Percentiles rank a stretch among this genome's conserved stretches.
phyloP scores from a whole-genome alignment of 92 coral and sea anemone species.

The Palythoa grandis region DNA sequence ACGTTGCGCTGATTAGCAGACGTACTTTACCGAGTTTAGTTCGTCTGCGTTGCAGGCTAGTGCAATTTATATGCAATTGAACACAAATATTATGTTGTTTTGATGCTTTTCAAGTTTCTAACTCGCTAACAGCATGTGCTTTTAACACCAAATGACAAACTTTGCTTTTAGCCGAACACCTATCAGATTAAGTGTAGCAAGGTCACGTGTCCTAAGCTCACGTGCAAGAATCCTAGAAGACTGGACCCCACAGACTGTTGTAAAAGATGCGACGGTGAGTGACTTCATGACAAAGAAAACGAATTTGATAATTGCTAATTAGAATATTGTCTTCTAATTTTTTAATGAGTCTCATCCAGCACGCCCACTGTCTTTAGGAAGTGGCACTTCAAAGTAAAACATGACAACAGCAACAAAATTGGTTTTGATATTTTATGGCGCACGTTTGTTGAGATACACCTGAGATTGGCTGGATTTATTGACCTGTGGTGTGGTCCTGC shows the following conservation, averaged over 20 bases:
- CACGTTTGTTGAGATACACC: not conserved
- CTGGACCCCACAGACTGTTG: constrained; percentile 77
- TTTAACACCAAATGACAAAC: not conserved
- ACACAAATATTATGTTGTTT: not conserved
- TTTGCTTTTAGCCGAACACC: constrained; percentile 52
- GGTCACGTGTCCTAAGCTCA: constrained; percentile 76
- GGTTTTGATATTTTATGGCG: too few species aligned
- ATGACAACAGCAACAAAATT: too few species aligned
- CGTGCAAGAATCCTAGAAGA: constrained; percentile 66
- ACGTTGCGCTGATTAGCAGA: too few species aligned
- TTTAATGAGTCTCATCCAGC: not conserved
- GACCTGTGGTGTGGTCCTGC: too few species aligned
- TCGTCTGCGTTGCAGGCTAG: too few species aligned
- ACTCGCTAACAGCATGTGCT: not conserved
- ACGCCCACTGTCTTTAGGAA: too few species aligned
- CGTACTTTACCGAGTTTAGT: too few species aligned
- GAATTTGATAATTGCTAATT: not conserved
- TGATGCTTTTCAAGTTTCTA: not conserved
- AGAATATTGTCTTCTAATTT: not conserved
- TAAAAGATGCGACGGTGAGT: constrained; percentile 76
- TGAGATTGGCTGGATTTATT: too few species aligned
- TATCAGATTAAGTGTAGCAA: constrained; percentile 72
- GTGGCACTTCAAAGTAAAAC: too few species aligned
- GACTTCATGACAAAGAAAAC: not conserved
- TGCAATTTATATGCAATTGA: not conserved